Percentiles rank a stretch among this genome's conserved stretches.
phyloP scores from a whole-genome alignment of 2,113 vertebrate species.

The Grammomys dolichurus region DNA sequence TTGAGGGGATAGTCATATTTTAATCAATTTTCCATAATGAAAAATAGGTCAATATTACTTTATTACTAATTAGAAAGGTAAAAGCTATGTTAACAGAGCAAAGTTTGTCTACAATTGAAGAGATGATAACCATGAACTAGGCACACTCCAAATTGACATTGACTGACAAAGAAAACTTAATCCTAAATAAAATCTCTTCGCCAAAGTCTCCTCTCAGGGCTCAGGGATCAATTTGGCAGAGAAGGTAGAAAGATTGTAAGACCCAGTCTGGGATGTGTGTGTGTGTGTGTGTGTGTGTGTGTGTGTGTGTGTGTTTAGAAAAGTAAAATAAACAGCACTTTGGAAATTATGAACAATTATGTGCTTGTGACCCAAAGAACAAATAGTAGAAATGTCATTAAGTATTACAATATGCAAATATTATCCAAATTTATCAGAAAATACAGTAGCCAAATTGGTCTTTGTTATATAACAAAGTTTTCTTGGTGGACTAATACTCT shows the following conservation, averaged over 20 bases:
- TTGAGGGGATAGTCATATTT: not conserved
- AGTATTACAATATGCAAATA: not conserved
- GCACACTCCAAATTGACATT: not conserved
- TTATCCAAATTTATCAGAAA: not conserved
- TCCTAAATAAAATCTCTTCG: not conserved
- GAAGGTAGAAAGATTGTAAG: not conserved
- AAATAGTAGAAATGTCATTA: not conserved
- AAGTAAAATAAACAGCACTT: not conserved
- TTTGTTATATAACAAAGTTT: not conserved
- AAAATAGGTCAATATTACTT: not conserved
- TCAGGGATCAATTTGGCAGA: not conserved
- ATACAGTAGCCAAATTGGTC: not conserved
- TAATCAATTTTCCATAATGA: not conserved
- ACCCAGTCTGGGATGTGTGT: not conserved
- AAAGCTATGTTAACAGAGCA: not conserved
- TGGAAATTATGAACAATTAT: not conserved
- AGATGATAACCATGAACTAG: not conserved
- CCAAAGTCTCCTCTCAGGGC: not conserved
- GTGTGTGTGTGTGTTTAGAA: not conserved
- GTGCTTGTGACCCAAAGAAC: not conserved
- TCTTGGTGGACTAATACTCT: not conserved
- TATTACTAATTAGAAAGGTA: not conserved
- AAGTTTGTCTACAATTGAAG: not conserved
- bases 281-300: too few species aligned
- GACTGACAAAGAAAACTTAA: not conserved